These are phyloP conservation scores for Danaus melanippus DNA, from an alignment of 1,140 invertebrate species.

Conservation along the genomic window DNA sequence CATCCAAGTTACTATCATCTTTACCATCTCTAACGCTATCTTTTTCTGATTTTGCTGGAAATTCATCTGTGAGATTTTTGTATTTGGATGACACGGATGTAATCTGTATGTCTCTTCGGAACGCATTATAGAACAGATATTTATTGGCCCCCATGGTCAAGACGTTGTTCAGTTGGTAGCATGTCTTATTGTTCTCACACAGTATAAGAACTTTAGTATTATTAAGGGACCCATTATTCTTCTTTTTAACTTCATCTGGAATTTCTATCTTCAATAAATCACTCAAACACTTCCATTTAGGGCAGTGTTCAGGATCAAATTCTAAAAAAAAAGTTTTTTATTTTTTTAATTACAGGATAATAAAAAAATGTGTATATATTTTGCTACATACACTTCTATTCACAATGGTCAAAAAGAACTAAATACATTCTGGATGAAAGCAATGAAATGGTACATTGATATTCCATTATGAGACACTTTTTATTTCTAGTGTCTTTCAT, in stretches of 20 bases:
- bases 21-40: constrained; percentile 27
- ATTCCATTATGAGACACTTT: too few relatives aligned
- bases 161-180: constrained; percentile 83
- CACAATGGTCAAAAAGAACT: too few relatives aligned
- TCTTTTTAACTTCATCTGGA: constrained; percentile 75
- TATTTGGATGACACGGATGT: constrained; percentile 72
- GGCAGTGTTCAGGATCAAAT: constrained; percentile 86
- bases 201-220: constrained; percentile 84
- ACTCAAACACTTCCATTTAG: constrained; percentile 89
- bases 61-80: constrained; percentile 36
- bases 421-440: too few relatives aligned
- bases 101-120: constrained; percentile 73
- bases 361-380: too few relatives aligned
- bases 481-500: too few relatives aligned
- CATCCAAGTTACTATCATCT: constrained; percentile 49
- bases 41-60: constrained; percentile 25
- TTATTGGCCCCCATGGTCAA: constrained; percentile 79
- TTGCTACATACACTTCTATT: too few relatives aligned
- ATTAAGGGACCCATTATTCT: constrained; percentile 59
- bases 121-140: constrained; percentile 74
- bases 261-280: constrained; percentile 88
- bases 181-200: constrained; percentile 86
- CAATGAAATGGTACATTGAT: too few relatives aligned
- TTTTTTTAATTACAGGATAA: too few relatives aligned
- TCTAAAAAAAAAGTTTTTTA: constrained; percentile 65